Percentiles rank a stretch among this genome's conserved stretches.
These are phyloP conservation scores for Eupelmus urozonus DNA, from an alignment of 2,888 invertebrate species.

Conservation along the genomic window DNA sequence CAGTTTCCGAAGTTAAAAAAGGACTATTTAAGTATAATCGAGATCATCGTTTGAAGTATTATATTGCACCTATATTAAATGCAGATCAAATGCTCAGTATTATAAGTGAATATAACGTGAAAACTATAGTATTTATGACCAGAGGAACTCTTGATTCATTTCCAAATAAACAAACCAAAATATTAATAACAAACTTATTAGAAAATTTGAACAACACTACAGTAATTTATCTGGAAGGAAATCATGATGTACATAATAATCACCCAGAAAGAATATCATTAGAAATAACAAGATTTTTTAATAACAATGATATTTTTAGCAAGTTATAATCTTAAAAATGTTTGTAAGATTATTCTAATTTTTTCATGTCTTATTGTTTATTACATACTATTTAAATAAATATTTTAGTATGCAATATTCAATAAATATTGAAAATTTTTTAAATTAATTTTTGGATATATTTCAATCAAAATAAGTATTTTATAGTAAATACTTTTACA, in stretches of 20 bases:
- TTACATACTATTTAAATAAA: neutral
- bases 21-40: conserved; percentile 79
- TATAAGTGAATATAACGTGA: conserved; percentile 48
- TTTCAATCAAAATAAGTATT: too few relatives aligned
- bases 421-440: too few relatives aligned
- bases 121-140: conserved; percentile 39
- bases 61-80: conserved; percentile 71
- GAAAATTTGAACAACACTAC: conserved; percentile 14
- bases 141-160: neutral
- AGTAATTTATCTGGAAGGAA: conserved; percentile 77
- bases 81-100: conserved; percentile 37
- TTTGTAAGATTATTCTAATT: neutral
- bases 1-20: conserved; percentile 75
- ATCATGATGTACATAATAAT: conserved; percentile 82
- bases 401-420: too few relatives aligned
- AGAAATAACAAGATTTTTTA: conserved; percentile 78
- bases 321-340: conserved; percentile 49
- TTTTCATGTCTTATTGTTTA: neutral
- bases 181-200: neutral
- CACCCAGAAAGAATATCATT: conserved; percentile 80
- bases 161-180: neutral
- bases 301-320: conserved; percentile 36
- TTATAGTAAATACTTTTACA: too few relatives aligned
- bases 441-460: too few relatives aligned
- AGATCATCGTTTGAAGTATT: conserved; percentile 79